These are phyloP conservation scores for Dryas iulia DNA, from an alignment of 1,140 invertebrate genomes.

Conservation along the genomic window DNA sequence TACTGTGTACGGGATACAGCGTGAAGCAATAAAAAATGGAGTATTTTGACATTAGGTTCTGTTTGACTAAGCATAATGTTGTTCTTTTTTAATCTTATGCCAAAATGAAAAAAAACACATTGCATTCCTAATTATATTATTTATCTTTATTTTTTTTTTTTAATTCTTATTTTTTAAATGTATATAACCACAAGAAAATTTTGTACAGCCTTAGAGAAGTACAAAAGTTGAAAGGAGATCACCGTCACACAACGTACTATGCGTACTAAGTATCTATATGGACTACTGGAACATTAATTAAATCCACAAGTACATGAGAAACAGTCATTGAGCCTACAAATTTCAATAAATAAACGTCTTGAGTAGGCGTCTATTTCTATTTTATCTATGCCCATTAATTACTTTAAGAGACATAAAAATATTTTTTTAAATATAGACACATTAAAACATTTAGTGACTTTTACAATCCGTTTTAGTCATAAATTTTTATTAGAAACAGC, in stretches of 20 bases:
- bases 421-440: background rate
- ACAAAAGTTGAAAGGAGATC: constrained; percentile 17
- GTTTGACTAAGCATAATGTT: no score
- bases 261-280: constrained; percentile 7
- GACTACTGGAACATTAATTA: constrained; percentile 13
- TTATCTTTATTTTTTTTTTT: no score
- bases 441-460: background rate
- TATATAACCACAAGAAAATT: no score
- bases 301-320: background rate
- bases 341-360: background rate
- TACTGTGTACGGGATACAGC: no score
- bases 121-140: no score
- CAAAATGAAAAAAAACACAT: no score
- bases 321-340: background rate
- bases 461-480: background rate
- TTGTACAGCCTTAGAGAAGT: background rate
- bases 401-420: background rate
- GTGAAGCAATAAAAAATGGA: no score
- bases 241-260: background rate
- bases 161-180: no score
- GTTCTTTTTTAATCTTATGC: no score
- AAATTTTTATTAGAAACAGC: background rate
- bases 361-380: background rate
- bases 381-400: background rate
- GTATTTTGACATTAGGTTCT: no score